Percentiles rank a stretch among this genome's conserved stretches.
These are phyloP conservation scores for Trilocha varians DNA, from an alignment of 2,888 invertebrate genomes.

Conservation along the genomic window DNA sequence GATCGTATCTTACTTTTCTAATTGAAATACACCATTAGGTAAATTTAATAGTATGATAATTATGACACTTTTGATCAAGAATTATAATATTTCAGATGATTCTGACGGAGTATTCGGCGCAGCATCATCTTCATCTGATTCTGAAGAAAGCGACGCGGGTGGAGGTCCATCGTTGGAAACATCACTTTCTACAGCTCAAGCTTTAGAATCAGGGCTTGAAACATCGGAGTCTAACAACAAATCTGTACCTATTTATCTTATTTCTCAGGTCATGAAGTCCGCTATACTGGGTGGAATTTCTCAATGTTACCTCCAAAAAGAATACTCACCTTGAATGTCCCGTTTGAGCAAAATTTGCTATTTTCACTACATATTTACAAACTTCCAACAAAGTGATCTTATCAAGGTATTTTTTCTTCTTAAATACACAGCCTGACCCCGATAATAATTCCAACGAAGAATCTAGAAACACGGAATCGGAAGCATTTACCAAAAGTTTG, in stretches of 20 bases:
- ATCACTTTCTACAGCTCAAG: not conserved
- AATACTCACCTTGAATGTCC: too few species aligned
- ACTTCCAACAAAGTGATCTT: too few species aligned
- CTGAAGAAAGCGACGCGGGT: slow-evolving; percentile 32
- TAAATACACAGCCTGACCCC: not conserved
- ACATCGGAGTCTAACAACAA: not conserved
- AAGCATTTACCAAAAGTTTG: not conserved
- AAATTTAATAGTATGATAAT: too few species aligned
- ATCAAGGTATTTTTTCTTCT: not conserved
- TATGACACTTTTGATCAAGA: not conserved
- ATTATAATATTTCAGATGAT: slow-evolving; percentile 20
- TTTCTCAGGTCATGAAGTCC: too few species aligned
- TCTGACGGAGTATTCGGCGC: slow-evolving; percentile 24
- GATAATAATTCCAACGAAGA: not conserved
- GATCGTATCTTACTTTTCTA: too few species aligned
- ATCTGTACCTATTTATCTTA: too few species aligned
- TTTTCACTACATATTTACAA: too few species aligned
- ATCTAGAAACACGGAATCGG: not conserved
- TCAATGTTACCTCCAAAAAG: too few species aligned
- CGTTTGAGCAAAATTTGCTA: too few species aligned
- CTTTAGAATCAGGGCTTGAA: not conserved
- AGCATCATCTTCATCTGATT: slow-evolving; percentile 28
- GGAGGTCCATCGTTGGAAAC: slow-evolving; percentile 6
- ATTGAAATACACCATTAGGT: too few species aligned
- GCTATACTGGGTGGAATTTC: too few species aligned